Conservation (phyloP, 2,888 invertebrate genomes). For the Cerastis leucographa region DNA sequence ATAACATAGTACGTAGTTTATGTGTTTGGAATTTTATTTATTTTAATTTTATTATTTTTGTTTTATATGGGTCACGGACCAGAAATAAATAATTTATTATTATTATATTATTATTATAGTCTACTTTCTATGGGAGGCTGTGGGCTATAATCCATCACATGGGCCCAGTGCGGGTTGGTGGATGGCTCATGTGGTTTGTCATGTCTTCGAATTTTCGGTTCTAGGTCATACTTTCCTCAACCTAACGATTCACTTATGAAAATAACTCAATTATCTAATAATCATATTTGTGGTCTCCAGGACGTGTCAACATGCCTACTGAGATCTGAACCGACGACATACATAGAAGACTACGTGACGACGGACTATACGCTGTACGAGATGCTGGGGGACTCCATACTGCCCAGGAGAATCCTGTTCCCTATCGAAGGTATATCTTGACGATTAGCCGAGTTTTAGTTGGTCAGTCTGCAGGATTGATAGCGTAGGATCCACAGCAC, state of each 20-base stretch:
- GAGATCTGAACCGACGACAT: slow-evolving; percentile 85
- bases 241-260: not conserved
- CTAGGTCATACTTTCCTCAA: not conserved
- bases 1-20: too few relatives aligned
- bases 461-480: not conserved
- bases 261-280: not conserved
- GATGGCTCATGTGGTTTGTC: not conserved
- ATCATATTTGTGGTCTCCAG: slow-evolving; percentile 67
- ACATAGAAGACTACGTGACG: slow-evolving; percentile 84
- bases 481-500: not conserved
- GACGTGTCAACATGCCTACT: slow-evolving; percentile 84
- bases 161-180: not conserved
- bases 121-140: not conserved
- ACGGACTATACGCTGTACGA: slow-evolving; percentile 87
- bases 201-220: not conserved
- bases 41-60: too few relatives aligned
- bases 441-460: not conserved
- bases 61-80: too few relatives aligned
- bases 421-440: slow-evolving; percentile 77
- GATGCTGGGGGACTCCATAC: slow-evolving; percentile 86
- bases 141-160: not conserved
- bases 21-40: too few relatives aligned
- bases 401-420: slow-evolving; percentile 83
- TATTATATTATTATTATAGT: too few relatives aligned
- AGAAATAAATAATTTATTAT: too few relatives aligned